A percentile compares a stretch with the other conserved stretches of the same genome.
phyloP scores from a whole-genome alignment of 2,888 invertebrate species.

The Hylaea fasciaria region DNA sequence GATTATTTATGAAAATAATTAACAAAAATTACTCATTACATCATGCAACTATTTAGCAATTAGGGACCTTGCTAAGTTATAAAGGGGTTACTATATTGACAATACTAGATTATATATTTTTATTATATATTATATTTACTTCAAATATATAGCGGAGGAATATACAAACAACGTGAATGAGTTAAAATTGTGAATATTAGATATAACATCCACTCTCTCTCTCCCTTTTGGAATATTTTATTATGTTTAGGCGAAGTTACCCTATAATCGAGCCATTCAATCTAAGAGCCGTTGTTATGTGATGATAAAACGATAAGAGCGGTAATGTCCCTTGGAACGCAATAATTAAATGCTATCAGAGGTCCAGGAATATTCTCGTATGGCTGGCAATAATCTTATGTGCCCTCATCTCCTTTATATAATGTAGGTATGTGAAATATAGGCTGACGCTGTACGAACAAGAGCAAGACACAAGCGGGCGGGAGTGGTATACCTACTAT shows the following conservation, averaged over 20 bases:
- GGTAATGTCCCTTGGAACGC: constrained; percentile 15
- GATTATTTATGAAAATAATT: neutral
- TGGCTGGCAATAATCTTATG: constrained; percentile 23
- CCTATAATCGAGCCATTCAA: constrained; percentile 6
- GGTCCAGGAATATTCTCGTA: constrained; percentile 13
- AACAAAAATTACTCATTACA: no score
- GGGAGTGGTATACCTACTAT: constrained; percentile 32
- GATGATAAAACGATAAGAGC: constrained; percentile 35
- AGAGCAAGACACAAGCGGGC: constrained; percentile 6
- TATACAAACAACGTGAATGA: no score
- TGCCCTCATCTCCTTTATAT: constrained; percentile 25
- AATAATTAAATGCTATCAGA: constrained; percentile 21
- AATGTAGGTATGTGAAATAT: constrained; percentile 5
- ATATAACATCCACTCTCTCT: no score
- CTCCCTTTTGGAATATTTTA: no score
- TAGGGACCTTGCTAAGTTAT: no score
- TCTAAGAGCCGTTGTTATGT: constrained; percentile 21
- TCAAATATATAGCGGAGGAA: no score
- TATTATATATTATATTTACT: no score
- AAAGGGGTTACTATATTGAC: no score
- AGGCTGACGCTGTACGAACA: constrained; percentile 5
- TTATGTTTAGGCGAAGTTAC: no score
- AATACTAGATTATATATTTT: no score
- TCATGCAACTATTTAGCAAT: no score
- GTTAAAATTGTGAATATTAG: no score